phyloP scores from a whole-genome alignment of 2,888 invertebrate genomes.

The Sminthurinus aureus region DNA sequence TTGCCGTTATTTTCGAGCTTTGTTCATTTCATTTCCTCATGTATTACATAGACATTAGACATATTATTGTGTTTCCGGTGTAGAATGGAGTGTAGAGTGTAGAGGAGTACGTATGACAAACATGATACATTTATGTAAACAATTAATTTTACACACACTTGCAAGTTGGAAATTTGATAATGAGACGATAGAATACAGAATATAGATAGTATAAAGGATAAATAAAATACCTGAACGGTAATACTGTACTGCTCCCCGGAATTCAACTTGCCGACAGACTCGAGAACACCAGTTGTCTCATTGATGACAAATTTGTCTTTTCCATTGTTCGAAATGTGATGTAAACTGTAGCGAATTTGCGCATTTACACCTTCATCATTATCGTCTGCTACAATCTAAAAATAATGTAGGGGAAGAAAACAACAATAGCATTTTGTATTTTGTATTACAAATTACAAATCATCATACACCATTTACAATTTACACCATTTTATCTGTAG shows the following conservation, averaged over 20 bases:
- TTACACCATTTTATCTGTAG: too few relatives aligned
- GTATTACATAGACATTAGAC: neutral
- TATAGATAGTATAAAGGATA: too few relatives aligned
- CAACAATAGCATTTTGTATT: too few relatives aligned
- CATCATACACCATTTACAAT: too few relatives aligned
- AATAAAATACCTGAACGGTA: conserved; percentile 73
- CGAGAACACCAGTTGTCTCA: conserved; percentile 75
- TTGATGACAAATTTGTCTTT: conserved; percentile 85
- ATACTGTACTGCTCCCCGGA: conserved; percentile 90
- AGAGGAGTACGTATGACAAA: too few relatives aligned
- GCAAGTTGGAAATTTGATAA: neutral
- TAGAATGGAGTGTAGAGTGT: too few relatives aligned
- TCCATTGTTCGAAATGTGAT: conserved; percentile 91
- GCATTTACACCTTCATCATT: conserved; percentile 88
- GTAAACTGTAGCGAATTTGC: conserved; percentile 81
- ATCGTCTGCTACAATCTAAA: conserved; percentile 79
- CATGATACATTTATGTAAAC: neutral
- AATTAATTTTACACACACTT: neutral
- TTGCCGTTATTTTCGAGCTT: too few relatives aligned
- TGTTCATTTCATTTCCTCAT: conserved; percentile 7
- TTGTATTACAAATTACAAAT: too few relatives aligned
- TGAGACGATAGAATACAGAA: too few relatives aligned
- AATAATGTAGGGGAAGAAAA: neutral
- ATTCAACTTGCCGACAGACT: conserved; percentile 79
- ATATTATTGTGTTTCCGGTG: too few relatives aligned